Conservation (phyloP, 1,140 invertebrate genomes). For the Brachionus manjavacas region DNA sequence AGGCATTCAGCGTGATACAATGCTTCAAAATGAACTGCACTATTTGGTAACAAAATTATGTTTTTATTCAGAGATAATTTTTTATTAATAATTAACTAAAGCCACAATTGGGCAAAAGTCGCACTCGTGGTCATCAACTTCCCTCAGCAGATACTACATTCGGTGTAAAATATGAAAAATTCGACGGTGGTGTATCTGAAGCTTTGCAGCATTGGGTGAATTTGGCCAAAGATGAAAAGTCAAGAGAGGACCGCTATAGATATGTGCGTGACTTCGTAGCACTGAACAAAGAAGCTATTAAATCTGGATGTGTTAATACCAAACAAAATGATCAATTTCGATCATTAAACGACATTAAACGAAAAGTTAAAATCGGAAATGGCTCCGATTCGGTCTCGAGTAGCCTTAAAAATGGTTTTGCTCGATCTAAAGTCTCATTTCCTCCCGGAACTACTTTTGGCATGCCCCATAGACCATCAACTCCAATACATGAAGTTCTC, state of each 20-base stretch:
- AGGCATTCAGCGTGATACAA: conserved; percentile 23
- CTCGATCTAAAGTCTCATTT: not conserved
- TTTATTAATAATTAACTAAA: not conserved
- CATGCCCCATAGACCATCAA: conserved; percentile 38
- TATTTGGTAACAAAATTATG: not conserved
- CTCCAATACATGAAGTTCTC: conserved; percentile 38
- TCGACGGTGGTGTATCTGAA: conserved; percentile 37
- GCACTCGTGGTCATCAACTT: conserved; percentile 26
- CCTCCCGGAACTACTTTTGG: not conserved
- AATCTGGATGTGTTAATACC: not conserved
- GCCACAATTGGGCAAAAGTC: conserved; percentile 40
- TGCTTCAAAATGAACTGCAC: conserved; percentile 41
- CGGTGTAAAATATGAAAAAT: conserved; percentile 31
- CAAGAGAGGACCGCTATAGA: conserved; percentile 19
- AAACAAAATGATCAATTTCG: conserved; percentile 34
- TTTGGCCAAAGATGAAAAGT: conserved; percentile 7
- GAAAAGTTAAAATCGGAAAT: conserved; percentile 35
- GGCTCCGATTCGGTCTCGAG: not conserved
- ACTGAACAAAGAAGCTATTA: conserved; percentile 34
- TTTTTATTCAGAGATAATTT: not conserved
- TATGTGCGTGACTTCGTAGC: conserved; percentile 27
- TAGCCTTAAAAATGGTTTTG: not conserved
- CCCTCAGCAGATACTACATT: conserved; percentile 8
- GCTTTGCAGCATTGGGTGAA: conserved; percentile 41
- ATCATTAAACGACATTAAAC: conserved; percentile 26